These are phyloP conservation scores for Malurus cyaneus DNA, from an alignment of 2,113 vertebrate species.

Conservation along the genomic window DNA sequence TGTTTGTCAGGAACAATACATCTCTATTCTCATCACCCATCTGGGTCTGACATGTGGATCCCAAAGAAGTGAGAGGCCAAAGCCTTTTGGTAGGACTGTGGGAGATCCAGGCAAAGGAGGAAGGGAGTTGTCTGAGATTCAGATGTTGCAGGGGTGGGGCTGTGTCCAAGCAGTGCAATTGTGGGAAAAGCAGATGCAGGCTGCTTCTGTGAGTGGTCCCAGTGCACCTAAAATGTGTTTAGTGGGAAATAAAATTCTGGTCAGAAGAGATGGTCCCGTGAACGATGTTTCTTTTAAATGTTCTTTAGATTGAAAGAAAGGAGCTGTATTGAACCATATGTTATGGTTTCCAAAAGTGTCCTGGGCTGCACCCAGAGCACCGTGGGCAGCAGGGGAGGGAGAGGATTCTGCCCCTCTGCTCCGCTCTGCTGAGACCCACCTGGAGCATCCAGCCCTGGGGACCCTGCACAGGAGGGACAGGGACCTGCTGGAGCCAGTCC, in stretches of 20 bases:
- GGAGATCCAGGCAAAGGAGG: not conserved
- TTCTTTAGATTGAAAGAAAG: not conserved
- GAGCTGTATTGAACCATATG: rapidly evolving
- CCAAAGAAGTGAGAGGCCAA: not conserved
- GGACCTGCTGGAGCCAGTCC: rapidly evolving
- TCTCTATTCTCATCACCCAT: not conserved
- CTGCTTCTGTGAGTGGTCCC: not conserved
- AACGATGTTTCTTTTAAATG: not conserved
- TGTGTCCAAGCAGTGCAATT: rapidly evolving
- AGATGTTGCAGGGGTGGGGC: rapidly evolving
- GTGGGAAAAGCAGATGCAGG: not conserved
- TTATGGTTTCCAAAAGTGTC: rapidly evolving
- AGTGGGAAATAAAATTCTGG: not conserved
- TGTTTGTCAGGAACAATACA: rapidly evolving
- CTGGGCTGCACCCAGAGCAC: not conserved
- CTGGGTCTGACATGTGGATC: not conserved
- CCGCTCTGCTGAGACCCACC: not conserved
- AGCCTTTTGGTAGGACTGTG: not conserved
- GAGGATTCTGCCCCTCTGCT: not conserved
- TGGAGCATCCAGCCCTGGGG: not conserved
- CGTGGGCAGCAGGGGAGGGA: not conserved
- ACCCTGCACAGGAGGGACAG: not conserved
- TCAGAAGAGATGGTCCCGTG: not conserved
- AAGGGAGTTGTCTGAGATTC: not conserved
- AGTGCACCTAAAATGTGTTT: not conserved